Conservation (phyloP, 2,797 vertebrate species). For the Acipenser transmontanus region DNA sequence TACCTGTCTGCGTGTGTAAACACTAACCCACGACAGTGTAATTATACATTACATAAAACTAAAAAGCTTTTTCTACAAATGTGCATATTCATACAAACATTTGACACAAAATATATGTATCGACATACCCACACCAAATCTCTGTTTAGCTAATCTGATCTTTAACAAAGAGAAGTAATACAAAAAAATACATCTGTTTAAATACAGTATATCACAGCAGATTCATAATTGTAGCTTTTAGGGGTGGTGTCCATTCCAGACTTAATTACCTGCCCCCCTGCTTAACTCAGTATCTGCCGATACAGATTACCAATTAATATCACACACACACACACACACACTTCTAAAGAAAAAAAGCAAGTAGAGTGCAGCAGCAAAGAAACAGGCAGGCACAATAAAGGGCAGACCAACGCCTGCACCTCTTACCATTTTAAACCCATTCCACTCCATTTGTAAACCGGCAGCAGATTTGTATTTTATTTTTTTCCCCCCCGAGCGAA, state of each 20-base stretch:
- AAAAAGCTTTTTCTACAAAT: not conserved
- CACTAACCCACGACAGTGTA: slow-evolving; percentile 10
- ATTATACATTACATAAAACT: slow-evolving; percentile 12
- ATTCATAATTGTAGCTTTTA: slow-evolving; percentile 36
- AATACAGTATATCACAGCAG: not conserved
- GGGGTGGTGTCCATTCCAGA: slow-evolving; percentile 46
- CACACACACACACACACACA: slow-evolving; percentile 29
- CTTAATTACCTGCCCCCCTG: slow-evolving; percentile 17
- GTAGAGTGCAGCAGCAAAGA: slow-evolving; percentile 25
- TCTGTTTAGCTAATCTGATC: slow-evolving; percentile 5
- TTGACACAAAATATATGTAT: not conserved
- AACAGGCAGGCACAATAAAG: slow-evolving; percentile 30
- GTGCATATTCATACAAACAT: not conserved
- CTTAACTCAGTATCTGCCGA: no score
- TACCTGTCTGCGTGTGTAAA: not conserved
- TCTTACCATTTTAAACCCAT: slow-evolving; percentile 99
- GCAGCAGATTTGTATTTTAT: slow-evolving; percentile 41
- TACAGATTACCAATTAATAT: slow-evolving; percentile 2
- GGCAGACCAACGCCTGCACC: slow-evolving; percentile 36
- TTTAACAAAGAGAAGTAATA: slow-evolving; percentile 30
- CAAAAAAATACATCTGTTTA: slow-evolving; percentile 10
- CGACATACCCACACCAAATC: slow-evolving; percentile 5
- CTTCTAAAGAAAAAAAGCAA: slow-evolving; percentile 9
- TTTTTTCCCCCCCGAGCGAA: slow-evolving; percentile 39
- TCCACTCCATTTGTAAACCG: slow-evolving; percentile 99